Evolutionary conservation across 2,113 vertebrate species (phyloP).

Genomic region (Upupa epops): DNA sequence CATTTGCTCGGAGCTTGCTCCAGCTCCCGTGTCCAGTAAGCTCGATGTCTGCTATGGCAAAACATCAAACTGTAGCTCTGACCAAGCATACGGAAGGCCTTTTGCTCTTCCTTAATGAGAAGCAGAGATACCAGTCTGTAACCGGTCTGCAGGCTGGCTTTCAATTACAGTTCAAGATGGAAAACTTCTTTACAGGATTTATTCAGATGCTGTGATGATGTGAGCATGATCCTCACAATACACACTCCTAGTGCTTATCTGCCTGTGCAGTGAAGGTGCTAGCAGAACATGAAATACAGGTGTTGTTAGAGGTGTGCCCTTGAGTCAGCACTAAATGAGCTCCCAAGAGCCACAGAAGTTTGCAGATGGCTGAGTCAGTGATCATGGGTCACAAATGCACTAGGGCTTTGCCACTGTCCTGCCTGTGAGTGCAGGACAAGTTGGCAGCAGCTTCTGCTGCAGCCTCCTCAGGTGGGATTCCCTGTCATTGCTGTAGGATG

Average conservation of each 20-base stretch:
- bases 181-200: background rate
- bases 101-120: background rate
- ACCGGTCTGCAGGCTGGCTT: background rate
- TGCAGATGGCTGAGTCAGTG: background rate
- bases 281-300: fast-evolving
- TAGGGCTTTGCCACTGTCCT: fast-evolving
- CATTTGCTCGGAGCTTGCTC: background rate
- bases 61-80: background rate
- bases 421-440: background rate
- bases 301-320: fast-evolving
- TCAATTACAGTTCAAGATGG: background rate
- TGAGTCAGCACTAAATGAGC: background rate
- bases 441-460: background rate
- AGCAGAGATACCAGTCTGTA: background rate
- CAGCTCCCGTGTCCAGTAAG: background rate
- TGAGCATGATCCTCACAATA: fast-evolving
- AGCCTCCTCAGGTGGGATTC: background rate
- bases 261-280: background rate
- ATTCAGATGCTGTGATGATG: fast-evolving
- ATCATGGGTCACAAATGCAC: fast-evolving
- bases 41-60: background rate
- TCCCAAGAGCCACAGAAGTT: background rate
- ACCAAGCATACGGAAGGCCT: background rate
- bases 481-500: conserved; percentile 82
- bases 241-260: background rate